These are phyloP conservation scores for Eupithecia inturbata DNA, from an alignment of 2,888 invertebrate species.

Conservation along the genomic window DNA sequence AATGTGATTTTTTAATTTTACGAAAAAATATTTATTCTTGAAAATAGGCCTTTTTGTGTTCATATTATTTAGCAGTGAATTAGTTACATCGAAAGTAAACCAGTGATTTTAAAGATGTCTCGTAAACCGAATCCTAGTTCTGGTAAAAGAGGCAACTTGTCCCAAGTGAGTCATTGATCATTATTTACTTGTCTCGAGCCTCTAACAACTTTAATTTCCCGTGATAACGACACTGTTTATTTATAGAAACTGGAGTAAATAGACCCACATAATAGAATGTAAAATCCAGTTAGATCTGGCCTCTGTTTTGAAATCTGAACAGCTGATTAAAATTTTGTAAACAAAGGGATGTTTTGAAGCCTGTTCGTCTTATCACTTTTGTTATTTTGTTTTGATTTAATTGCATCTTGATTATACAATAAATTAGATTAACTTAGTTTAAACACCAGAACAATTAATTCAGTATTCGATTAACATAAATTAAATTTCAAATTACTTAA, in stretches of 20 bases:
- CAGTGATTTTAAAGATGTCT: constrained; percentile 54
- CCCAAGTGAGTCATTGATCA: constrained; percentile 79
- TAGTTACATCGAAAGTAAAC: not conserved
- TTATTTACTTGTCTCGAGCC: constrained; percentile 58
- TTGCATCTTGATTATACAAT: not conserved
- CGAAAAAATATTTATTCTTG: not conserved
- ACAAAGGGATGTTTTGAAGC: constrained; percentile 47
- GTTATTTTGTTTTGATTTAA: not conserved
- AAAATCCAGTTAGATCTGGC: constrained; percentile 21
- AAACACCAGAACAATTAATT: not conserved
- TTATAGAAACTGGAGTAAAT: constrained; percentile 43
- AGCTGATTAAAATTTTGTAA: constrained; percentile 58
- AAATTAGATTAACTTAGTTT: not conserved
- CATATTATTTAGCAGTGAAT: not conserved
- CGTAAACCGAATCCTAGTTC: constrained; percentile 68
- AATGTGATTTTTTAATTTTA: not conserved
- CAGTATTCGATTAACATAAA: too few relatives aligned
- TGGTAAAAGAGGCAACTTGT: constrained; percentile 71
- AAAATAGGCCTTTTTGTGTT: not conserved
- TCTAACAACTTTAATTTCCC: constrained; percentile 44
- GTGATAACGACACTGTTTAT: constrained; percentile 42
- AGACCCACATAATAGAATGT: constrained; percentile 22
- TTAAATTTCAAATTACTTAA: too few relatives aligned
- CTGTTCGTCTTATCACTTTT: constrained; percentile 5
- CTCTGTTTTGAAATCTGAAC: constrained; percentile 37